Percentiles rank a stretch among this genome's conserved stretches.
Evolutionary conservation across 2,888 invertebrate species (phyloP).

Genomic region (Cantharis rustica): DNA sequence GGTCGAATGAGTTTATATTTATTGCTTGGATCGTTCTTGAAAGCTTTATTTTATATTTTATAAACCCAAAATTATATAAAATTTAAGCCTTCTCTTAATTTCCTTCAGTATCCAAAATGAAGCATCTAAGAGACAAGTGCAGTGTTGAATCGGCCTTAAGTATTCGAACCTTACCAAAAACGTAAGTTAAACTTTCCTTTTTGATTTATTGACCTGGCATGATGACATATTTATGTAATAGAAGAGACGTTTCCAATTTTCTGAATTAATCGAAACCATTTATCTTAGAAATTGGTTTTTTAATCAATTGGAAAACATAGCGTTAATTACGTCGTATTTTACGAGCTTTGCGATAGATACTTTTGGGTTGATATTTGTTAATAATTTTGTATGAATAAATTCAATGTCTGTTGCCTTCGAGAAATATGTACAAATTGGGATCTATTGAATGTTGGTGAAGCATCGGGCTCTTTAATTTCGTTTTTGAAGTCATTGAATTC

Average conservation of each 20-base stretch:
- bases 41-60: conserved; percentile 9
- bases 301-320: neutral
- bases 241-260: neutral
- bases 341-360: neutral
- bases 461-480: neutral
- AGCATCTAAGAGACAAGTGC: neutral
- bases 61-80: neutral
- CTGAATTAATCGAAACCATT: neutral
- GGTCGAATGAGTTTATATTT: conserved; percentile 30
- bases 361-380: neutral
- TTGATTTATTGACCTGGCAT: neutral
- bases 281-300: neutral
- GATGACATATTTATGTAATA: neutral
- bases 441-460: neutral
- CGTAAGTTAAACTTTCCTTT: neutral
- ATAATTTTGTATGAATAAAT: neutral
- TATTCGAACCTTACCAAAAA: neutral
- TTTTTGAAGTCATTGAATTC: neutral
- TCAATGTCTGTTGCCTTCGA: neutral
- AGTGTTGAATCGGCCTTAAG: neutral
- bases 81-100: neutral
- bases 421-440: neutral
- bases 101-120: neutral
- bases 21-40: conserved; percentile 34
- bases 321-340: neutral